Evolutionary conservation across 2,113 vertebrate species (phyloP).

Genomic region (Pteropus alecto): DNA sequence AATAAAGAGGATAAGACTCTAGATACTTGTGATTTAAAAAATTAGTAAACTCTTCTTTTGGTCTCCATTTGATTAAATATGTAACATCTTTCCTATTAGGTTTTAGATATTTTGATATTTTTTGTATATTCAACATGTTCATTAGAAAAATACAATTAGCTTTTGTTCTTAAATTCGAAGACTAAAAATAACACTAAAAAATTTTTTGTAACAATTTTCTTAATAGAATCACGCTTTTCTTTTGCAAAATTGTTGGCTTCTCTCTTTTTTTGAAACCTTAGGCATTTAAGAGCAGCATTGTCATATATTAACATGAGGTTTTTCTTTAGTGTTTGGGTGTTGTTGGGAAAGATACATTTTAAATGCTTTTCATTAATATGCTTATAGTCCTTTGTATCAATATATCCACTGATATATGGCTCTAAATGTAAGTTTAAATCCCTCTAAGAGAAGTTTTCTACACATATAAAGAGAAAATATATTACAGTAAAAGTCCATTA

Average conservation of each 20-base stretch:
- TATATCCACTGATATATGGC: not conserved
- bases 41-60: not conserved
- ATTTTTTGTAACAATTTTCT: not conserved
- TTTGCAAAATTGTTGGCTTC: not conserved
- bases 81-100: not conserved
- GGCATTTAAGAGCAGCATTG: not conserved
- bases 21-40: not conserved
- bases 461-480: not conserved
- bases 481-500: not conserved
- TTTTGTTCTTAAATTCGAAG: conserved; percentile 44
- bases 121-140: not conserved
- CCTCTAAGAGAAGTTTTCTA: not conserved
- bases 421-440: not conserved
- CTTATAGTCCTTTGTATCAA: not conserved
- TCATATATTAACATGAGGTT: not conserved
- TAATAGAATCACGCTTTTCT: not conserved
- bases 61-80: not conserved
- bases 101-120: conserved; percentile 7
- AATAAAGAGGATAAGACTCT: not conserved
- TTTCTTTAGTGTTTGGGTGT: conserved; percentile 27
- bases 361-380: not conserved
- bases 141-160: conserved; percentile 14
- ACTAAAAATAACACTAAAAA: not conserved
- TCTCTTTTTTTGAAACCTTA: not conserved
- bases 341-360: not conserved